Evolutionary conservation across 2,113 vertebrate species (phyloP).

Genomic region (Columba livia): DNA sequence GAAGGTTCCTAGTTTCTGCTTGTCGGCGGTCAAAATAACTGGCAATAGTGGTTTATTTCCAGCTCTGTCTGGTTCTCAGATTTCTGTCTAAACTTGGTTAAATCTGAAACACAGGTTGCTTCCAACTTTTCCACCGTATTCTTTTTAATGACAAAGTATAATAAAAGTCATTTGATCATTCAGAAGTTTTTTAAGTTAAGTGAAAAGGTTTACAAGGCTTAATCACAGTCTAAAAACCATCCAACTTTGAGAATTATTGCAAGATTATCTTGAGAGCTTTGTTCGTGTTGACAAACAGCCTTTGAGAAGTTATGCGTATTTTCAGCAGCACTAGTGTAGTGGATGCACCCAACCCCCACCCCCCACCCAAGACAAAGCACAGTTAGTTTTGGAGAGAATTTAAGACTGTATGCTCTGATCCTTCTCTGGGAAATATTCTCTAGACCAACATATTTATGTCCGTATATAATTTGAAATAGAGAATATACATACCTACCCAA

Average conservation of each 20-base stretch:
- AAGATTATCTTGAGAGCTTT: neutral
- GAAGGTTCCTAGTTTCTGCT: neutral
- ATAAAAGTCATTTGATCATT: neutral
- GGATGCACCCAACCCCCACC: too few species aligned
- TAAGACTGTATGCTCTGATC: neutral
- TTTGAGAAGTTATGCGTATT: neutral
- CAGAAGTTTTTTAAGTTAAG: neutral
- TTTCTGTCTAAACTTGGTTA: neutral
- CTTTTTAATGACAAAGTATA: neutral
- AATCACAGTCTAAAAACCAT: neutral
- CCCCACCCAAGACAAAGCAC: neutral
- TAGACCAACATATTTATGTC: neutral
- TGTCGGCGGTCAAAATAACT: neutral
- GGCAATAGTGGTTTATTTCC: neutral
- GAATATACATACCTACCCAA: neutral
- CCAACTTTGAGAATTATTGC: neutral
- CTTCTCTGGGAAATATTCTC: neutral
- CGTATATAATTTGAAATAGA: neutral
- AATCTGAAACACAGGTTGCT: neutral
- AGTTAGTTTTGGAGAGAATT: neutral
- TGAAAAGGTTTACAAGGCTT: neutral
- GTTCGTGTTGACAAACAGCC: neutral
- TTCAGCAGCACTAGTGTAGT: neutral
- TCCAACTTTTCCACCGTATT: neutral
- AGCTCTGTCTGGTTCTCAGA: neutral